Evolutionary conservation across 2,797 vertebrate genomes (phyloP), one percentile per base, ranked within the genome.

Genomic region (Lateolabrax maculatus): DNA sequence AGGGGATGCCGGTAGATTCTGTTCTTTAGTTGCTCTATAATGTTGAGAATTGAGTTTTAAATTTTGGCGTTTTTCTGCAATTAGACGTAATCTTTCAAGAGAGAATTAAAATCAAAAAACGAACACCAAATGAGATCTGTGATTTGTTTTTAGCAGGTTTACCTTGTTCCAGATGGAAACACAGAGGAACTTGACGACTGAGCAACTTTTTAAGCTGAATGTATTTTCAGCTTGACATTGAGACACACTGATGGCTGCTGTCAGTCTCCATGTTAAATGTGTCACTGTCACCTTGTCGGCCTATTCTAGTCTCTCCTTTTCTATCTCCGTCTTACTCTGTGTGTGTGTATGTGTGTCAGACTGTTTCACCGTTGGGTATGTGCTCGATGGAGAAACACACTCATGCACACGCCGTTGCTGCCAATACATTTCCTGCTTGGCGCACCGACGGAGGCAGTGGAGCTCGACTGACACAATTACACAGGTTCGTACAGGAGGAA

Each of bases 401-500:
- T 34, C 31, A 34, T 5, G 21, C 48, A 48, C 37, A 31, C 68
- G 21, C 46, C 7, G 2, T 63, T 46, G 51, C 65, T 77, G 83
- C 66, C 75, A 77, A 86, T 88, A 58, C 27, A 43, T 80, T 76
- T 78, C 67, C 66, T 46, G 46, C 71, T 62, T 41, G 2, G 66
- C 25, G 15, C 49, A 60, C 63, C 75, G 81, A 86, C 23, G 21
- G 83, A 81, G 49, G 66, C 84, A 78, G 81, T 48, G 49, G 62
- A 83, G 88, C 86, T 85, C 36, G 8, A 85, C 81, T 89, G 88
- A 91, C 81, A 89, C 80, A 89, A 83, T 90, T 87, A 89, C 84
- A 83, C 80, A 70, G 81, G 84, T 90, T 89, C 75, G 76, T 81
- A 77, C 77, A 48, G 61, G 67, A 89, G 85, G 72, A 88, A 90